A percentile compares a stretch with the other conserved stretches of the same genome.
These are phyloP conservation scores for Drosophila paramelanica DNA, from an alignment of 2,888 invertebrate species.

Conservation along the genomic window DNA sequence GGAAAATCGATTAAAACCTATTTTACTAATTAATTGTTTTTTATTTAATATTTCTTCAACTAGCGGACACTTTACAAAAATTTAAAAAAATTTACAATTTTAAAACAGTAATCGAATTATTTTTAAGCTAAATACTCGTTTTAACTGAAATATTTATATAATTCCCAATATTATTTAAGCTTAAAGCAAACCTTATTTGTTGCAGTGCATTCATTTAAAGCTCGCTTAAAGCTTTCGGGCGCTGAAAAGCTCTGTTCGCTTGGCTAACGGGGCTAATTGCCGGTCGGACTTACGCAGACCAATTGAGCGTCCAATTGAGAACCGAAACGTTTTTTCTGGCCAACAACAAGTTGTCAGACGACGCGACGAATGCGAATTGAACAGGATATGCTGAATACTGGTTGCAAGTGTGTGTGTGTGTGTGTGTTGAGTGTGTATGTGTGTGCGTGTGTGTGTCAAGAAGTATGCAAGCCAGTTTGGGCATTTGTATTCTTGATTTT, in stretches of 20 bases:
- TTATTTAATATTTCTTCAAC: no score
- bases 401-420: conserved; percentile 6
- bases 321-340: conserved; percentile 8
- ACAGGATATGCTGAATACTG: conserved; percentile 50
- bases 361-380: conserved; percentile 12
- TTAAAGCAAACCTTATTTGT: not conserved
- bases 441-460: conserved; percentile 2
- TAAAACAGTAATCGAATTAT: no score
- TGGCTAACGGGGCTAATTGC: conserved; percentile 9
- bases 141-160: no score
- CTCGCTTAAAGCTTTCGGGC: conserved; percentile 1
- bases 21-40: no score
- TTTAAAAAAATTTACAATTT: no score
- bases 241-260: conserved; percentile 1
- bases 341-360: conserved; percentile 41
- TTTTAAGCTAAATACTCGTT: no score
- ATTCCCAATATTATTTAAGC: no score
- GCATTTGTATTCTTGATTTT: conserved; percentile 36
- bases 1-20: no score
- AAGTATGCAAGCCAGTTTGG: conserved; percentile 33
- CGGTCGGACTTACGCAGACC: not conserved
- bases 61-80: no score
- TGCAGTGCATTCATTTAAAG: not conserved
- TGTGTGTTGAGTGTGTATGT: not conserved
- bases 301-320: not conserved